Percentiles rank a stretch among this genome's conserved stretches.
phyloP scores from a whole-genome alignment of 2,797 vertebrate genomes.

The Agapornis canus region DNA sequence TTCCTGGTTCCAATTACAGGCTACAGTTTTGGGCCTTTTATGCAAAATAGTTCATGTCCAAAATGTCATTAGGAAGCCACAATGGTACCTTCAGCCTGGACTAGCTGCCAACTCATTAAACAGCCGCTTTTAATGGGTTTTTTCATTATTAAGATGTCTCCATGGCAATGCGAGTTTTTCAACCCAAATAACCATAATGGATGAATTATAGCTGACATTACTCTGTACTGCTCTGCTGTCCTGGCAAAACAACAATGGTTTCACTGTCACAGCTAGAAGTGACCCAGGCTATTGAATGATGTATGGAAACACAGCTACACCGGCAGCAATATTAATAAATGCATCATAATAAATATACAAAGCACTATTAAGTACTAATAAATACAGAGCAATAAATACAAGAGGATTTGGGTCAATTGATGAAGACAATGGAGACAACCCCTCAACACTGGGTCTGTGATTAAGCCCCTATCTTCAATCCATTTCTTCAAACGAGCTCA shows the following conservation, averaged over 20 bases:
- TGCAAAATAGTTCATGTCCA: constrained; percentile 66
- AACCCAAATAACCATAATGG: constrained; percentile 64
- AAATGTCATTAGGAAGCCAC: constrained; percentile 36
- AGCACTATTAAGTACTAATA: neutral
- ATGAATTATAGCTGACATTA: constrained; percentile 58
- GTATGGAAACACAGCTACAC: neutral
- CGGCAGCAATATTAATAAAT: constrained; percentile 1
- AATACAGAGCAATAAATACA: neutral
- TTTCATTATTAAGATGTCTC: constrained; percentile 55
- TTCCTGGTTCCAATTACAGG: constrained; percentile 41
- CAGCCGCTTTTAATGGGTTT: constrained; percentile 43
- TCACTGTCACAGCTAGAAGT: constrained; percentile 33
- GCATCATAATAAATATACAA: neutral
- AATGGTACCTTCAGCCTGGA: constrained; percentile 13
- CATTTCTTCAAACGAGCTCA: neutral
- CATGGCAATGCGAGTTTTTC: constrained; percentile 44
- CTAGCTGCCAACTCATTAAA: constrained; percentile 59
- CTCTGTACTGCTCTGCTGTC: constrained; percentile 60
- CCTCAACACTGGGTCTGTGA: neutral
- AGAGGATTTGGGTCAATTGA: neutral
- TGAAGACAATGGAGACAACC: neutral
- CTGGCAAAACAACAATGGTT: constrained; percentile 67
- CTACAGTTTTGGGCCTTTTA: constrained; percentile 44
- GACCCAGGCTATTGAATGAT: neutral
- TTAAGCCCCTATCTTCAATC: neutral